phyloP scores from a whole-genome alignment of 2,113 vertebrate genomes.

The Hyla sarda region DNA sequence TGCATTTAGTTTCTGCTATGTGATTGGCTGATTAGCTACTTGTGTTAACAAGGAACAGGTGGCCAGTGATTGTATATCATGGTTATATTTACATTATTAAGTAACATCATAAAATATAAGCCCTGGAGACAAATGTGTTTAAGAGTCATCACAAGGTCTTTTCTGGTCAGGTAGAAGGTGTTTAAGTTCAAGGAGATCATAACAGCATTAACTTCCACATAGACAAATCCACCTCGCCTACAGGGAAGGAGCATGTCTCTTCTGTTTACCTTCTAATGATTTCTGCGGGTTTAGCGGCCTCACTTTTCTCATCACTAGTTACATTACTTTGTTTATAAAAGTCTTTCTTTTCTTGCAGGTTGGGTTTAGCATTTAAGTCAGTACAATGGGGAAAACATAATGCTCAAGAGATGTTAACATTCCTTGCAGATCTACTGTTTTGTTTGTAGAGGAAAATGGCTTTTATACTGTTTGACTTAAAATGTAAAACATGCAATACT shows the following conservation, averaged over 20 bases:
- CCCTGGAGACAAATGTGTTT: too few relatives aligned
- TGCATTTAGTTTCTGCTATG: too few relatives aligned
- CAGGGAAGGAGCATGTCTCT: not conserved
- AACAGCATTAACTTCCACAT: conserved; percentile 35
- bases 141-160: too few relatives aligned
- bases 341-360: not conserved
- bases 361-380: conserved; percentile 22
- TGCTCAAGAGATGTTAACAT: conserved; percentile 17
- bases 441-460: conserved; percentile 34
- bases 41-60: too few relatives aligned
- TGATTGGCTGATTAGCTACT: too few relatives aligned
- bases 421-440: not conserved
- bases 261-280: not conserved
- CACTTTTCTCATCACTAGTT: not conserved
- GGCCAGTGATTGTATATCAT: too few relatives aligned
- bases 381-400: conserved; percentile 40
- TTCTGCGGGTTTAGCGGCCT: conserved; percentile 28
- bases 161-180: too few relatives aligned
- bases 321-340: conserved; percentile 35
- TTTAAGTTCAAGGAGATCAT: conserved; percentile 25
- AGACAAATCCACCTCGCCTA: conserved; percentile 35
- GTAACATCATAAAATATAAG: too few relatives aligned
- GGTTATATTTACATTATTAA: too few relatives aligned
- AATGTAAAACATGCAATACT: conserved; percentile 22
- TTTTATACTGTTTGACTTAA: conserved; percentile 21